phyloP scores from a whole-genome alignment of 2,113 vertebrate species.

The Atherinomorus stipes region DNA sequence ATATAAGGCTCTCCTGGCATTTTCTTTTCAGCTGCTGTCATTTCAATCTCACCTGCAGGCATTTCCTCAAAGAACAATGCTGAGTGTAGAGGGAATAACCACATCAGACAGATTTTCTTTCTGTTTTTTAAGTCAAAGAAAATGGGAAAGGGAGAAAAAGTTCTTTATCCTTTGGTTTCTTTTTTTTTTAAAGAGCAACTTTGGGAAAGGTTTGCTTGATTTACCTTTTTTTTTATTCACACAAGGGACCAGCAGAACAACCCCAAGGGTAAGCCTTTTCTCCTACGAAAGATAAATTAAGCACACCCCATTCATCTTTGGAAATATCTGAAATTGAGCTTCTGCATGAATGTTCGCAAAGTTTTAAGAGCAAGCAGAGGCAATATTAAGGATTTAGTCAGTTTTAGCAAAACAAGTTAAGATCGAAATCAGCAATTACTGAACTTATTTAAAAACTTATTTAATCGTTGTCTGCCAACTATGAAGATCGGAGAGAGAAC shows the following conservation, averaged over 20 bases:
- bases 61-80: conserved; percentile 60
- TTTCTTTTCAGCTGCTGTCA: conserved; percentile 54
- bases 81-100: conserved; percentile 63
- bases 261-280: conserved; percentile 27
- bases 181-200: conserved; percentile 2
- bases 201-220: conserved; percentile 32
- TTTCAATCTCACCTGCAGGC: conserved; percentile 63
- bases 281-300: conserved; percentile 35
- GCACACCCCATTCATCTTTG: conserved; percentile 7
- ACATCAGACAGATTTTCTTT: conserved; percentile 50
- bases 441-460: no score
- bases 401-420: not conserved
- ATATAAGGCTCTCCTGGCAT: conserved; percentile 65
- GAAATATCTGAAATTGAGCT: conserved; percentile 25
- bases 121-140: conserved; percentile 31
- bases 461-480: no score
- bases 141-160: conserved; percentile 17
- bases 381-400: not conserved
- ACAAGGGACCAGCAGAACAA: conserved; percentile 22
- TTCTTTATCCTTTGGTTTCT: no score
- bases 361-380: not conserved
- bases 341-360: not conserved
- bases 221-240: conserved; percentile 48
- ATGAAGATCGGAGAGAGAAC: no score
- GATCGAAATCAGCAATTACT: not conserved